Evolutionary conservation across 2,113 vertebrate genomes (phyloP), one percentile per base, ranked within the genome.

Genomic region (Tonatia bakeri): DNA sequence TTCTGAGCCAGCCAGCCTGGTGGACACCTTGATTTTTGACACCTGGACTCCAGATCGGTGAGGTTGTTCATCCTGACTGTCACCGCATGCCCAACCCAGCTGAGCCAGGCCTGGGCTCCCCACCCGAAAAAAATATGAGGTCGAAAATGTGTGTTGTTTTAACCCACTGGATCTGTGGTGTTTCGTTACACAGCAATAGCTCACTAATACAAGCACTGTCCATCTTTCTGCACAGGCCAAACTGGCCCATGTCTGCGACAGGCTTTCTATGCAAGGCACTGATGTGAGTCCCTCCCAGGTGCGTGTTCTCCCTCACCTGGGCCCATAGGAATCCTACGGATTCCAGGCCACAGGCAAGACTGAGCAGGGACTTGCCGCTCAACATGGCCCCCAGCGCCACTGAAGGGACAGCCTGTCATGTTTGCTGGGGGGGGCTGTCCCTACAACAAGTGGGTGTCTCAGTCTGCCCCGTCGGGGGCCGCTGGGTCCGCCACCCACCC

Each of bases 311-410:
- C 64, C 45, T 40, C 38, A 8, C 1, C 19, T 16, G 19, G 7
- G 8, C 56, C 40, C 9, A 0, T 0, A 2, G 3, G 67, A 36
- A 5, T 4, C 5, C 79, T 16, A 0, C 0, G 20, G 17, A 7
- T 19, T 28, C 16, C 43, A 12, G 59, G 72, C 5, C 38, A 9
- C 3, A 5, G 31, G 50, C 13, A 36, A 54, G 36, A 17, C 1
- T 38, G 67, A 4, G 10, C 12, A 14, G 50, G 64, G 17, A 84
- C 11, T 20, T 2, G 52, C 16, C 26, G 52, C 7, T 31, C 7
- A 5, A 3, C 0, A 2, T 1, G 12, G n/a, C 47, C 24, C 6
- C 43, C 0, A 9, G 56, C 0, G 0, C 28, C 43, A 36, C 16
- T 19, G 33, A 16, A 90, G 22, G 59, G 33, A 5, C 52, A 19